These are phyloP conservation scores for Chaetops frenatus DNA, from an alignment of 2,113 vertebrate genomes.

Conservation along the genomic window DNA sequence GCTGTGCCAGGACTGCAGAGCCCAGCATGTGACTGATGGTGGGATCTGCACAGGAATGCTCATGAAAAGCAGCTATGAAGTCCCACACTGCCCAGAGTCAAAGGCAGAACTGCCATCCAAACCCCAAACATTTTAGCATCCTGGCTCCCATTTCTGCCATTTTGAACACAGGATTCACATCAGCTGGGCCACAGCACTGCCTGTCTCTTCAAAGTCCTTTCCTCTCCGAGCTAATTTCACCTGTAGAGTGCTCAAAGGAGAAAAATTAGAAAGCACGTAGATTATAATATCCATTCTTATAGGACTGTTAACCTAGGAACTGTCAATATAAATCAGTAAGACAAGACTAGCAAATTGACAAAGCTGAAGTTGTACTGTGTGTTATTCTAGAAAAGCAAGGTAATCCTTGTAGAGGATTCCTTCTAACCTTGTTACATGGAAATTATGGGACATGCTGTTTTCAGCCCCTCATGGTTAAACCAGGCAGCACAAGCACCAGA, in stretches of 20 bases:
- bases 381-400: neutral
- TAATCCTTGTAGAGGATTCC: neutral
- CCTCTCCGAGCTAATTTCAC: neutral
- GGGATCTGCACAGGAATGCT: constrained; percentile 17
- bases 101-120: neutral
- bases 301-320: neutral
- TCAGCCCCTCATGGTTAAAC: neutral
- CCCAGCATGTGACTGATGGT: neutral
- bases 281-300: neutral
- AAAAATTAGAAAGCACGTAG: neutral
- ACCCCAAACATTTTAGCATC: neutral
- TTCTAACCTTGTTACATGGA: neutral
- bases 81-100: neutral
- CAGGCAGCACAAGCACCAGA: neutral
- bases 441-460: neutral
- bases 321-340: neutral
- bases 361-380: neutral
- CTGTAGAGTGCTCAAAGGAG: rapidly evolving
- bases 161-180: neutral
- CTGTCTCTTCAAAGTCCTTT: neutral
- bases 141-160: neutral
- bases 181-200: neutral
- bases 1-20: neutral
- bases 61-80: neutral
- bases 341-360: neutral